phyloP scores from a whole-genome alignment of 2,113 vertebrate species.

The Centropus unirufus region DNA sequence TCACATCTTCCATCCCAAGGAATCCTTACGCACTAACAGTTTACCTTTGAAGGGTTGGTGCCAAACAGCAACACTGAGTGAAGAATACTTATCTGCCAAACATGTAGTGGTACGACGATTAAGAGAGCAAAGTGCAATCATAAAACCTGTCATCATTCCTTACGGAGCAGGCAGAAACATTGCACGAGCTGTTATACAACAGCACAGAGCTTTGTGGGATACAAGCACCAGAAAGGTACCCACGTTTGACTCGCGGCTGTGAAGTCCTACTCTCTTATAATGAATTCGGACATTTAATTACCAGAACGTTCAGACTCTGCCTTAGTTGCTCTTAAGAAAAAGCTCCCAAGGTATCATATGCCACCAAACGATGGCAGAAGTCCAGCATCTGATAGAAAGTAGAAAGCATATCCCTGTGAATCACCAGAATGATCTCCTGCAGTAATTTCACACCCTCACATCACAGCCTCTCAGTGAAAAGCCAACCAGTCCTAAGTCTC shows the following conservation, averaged over 20 bases:
- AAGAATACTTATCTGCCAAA: not conserved
- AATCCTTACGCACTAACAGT: not conserved
- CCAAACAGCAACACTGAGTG: not conserved
- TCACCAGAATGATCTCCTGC: not conserved
- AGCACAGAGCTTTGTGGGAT: not conserved
- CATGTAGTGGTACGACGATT: rapidly evolving
- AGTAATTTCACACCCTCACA: constrained; percentile 49
- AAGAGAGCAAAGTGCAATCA: not conserved
- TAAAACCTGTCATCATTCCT: not conserved
- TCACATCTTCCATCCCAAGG: not conserved
- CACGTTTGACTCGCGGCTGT: not conserved
- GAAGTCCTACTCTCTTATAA: not conserved
- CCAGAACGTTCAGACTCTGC: not conserved
- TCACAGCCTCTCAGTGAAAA: not conserved
- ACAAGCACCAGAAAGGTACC: not conserved
- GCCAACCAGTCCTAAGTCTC: not conserved
- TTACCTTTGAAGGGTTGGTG: not conserved
- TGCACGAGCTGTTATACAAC: not conserved
- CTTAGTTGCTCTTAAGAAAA: not conserved
- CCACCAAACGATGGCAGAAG: not conserved
- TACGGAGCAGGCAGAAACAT: not conserved
- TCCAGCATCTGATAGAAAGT: constrained; percentile 41
- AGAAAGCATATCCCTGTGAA: constrained; percentile 37
- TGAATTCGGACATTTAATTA: not conserved
- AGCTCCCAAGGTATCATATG: constrained; percentile 47